Evolutionary conservation across 1,140 invertebrate species (phyloP), one percentile per base, ranked within the genome.

Genomic region (Choristoneura fumiferana): DNA sequence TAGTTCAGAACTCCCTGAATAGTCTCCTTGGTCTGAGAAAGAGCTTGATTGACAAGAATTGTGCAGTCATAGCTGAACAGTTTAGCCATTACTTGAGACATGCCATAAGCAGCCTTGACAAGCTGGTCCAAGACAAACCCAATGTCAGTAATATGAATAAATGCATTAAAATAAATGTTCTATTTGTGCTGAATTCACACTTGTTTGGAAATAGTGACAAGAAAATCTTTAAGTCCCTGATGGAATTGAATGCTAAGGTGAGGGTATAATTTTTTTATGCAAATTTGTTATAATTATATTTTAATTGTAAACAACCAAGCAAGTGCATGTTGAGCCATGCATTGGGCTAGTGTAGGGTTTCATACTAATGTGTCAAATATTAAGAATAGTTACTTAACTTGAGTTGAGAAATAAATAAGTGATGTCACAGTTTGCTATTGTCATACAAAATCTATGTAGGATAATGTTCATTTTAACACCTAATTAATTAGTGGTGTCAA

Each of bases 181-280:
- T 96, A 1, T 93, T 93, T 82, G 92, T 95, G 2, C 87, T 97
- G 13, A 92, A 93, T 57, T 92, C 92, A 63, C 92, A 94, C 71
- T 88, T 96, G n/a, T 96, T 95, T 89, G 93, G 94, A 15, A 91
- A 90, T 39, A 91, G 91, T 62, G 96, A 98, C 71, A 96, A 94
- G 76, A 96, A 95, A 89, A 77, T 95, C 8, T 92, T 95, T 45
- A 95, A 93, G 87, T 84, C 90, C 58, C 68, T 97, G 6, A 89
- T 92, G 68, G 96, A 97, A 65, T 73, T 93, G 0, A 93, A 96
- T 77, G 94, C 93, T 83, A 96, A 95, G 91, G 93, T 95, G 75
- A 39, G 36, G n/a, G 35, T 29, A 15, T 52, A 45, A 3, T 29
- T 29, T 29, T 3, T 3, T 29, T 29, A 58, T 12, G 57, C 38